Percentiles rank a stretch among this genome's conserved stretches.
These are phyloP conservation scores for Nomada ferruginata DNA, from an alignment of 2,888 invertebrate species.

Conservation along the genomic window DNA sequence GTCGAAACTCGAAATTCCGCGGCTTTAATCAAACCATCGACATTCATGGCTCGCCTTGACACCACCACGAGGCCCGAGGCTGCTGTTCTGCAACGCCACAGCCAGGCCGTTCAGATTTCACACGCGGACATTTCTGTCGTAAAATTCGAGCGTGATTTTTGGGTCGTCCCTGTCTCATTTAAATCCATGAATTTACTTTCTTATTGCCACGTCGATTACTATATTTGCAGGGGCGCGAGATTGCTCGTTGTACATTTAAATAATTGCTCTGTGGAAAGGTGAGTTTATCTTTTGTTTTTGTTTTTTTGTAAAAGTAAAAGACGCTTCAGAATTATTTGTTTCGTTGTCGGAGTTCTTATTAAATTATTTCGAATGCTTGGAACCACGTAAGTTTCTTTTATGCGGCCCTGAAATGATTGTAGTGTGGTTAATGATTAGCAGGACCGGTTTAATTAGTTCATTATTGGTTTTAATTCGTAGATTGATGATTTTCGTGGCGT, in stretches of 20 bases:
- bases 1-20: slow-evolving; percentile 26
- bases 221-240: no score
- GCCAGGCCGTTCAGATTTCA: not conserved
- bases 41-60: slow-evolving; percentile 37
- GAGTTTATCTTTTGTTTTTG: no score
- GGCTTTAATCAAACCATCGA: slow-evolving; percentile 54
- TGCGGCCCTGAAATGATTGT: no score
- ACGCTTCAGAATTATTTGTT: no score
- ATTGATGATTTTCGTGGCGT: not conserved
- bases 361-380: no score
- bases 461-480: not conserved
- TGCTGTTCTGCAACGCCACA: not conserved
- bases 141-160: slow-evolving; percentile 7
- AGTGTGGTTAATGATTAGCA: not conserved
- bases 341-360: no score
- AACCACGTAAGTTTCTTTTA: no score
- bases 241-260: no score
- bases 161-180: not conserved
- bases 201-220: no score
- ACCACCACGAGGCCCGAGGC: not conserved
- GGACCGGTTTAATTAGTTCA: not conserved
- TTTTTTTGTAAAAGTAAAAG: no score
- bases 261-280: no score
- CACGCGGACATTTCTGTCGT: slow-evolving; percentile 10
- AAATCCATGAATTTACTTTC: not conserved